Evolutionary conservation across 2,888 invertebrate genomes (phyloP), one percentile per base, ranked within the genome.

Genomic region (Halocaridina rubra): DNA sequence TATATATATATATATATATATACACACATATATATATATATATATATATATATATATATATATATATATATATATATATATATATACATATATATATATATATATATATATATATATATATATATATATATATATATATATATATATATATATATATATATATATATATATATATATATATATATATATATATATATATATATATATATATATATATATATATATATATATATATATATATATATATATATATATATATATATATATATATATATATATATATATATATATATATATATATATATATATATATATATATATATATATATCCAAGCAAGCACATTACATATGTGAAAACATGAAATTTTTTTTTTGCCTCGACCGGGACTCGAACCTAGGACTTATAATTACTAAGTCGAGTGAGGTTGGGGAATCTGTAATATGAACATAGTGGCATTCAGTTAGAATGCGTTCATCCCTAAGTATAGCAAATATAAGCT

Each of bases 1-100:
- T 61, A 61, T 61, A 61, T 61, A 61, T 61, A 61, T 61, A 61
- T 61, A 61, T 61, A 61, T 61, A 61, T 61, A 61, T 61, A 61
- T 61, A 61, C 19, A 61, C 19, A 61, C 19, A 61, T 61, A 61
- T 61, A 61, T 61, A 61, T 61, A 61, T 61, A 61, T 61, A 61
- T 61, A 61, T 61, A 61, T 61, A 61, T 61, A 61, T 61, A 61
- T 61, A 61, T 61, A 61, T 61, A 61, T 61, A 61, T 61, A 61
- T 61, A 61, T 61, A 61, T 1, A 61, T 19, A 61, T 61, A 61
- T 61, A 61, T 61, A 61, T 61, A 61, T 61, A 61, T 61, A 61
- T 61, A 61, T 61, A 61, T 19, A 61, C 19, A 61, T 61, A 61
- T 61, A 61, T 61, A 61, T 19, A 61, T 61, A 61, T 61, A 61